phyloP scores from a whole-genome alignment of 2,797 vertebrate genomes.

The Artibeus jamaicensis region DNA sequence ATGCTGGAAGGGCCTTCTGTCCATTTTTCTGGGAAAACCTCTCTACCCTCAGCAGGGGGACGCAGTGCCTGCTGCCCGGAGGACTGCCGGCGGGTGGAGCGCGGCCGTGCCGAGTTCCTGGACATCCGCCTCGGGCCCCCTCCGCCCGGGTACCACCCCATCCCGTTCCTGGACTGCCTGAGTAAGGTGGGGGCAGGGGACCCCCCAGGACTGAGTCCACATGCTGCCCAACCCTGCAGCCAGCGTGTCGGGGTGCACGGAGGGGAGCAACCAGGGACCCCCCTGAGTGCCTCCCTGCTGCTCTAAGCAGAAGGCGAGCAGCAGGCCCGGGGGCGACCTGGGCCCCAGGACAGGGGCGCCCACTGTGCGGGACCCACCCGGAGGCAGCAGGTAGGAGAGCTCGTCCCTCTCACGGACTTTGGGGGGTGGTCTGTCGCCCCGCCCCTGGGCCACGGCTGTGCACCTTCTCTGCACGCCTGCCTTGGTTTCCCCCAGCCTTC shows the following conservation, averaged over 20 bases:
- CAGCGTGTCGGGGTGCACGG: fast-evolving
- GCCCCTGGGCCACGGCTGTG: background rate
- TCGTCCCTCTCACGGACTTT: background rate
- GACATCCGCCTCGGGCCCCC: conserved; percentile 71
- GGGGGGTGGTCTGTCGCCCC: background rate
- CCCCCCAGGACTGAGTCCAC: fast-evolving
- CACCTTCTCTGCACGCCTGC: background rate
- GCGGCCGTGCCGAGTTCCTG: conserved; percentile 62
- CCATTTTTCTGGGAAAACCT: background rate
- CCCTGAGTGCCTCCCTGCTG: background rate
- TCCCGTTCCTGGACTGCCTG: conserved; percentile 43
- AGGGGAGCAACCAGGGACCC: too few species aligned
- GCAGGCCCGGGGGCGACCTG: conserved; percentile 62
- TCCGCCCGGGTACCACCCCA: conserved; percentile 24
- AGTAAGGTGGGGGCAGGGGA: conserved; percentile 61
- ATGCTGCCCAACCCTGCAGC: fast-evolving
- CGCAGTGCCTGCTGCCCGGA: background rate
- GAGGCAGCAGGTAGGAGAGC: conserved; percentile 83
- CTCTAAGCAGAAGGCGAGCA: conserved; percentile 60
- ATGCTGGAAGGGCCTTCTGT: too few species aligned
- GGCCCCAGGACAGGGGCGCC: conserved; percentile 57
- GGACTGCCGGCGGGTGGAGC: conserved; percentile 37
- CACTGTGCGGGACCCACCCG: conserved; percentile 49
- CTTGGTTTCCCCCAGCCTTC: background rate
- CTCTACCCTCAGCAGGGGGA: background rate